Percentiles rank a stretch among this genome's conserved stretches.
Evolutionary conservation across 2,888 invertebrate genomes (phyloP).

Genomic region (Geophilus truncorum): DNA sequence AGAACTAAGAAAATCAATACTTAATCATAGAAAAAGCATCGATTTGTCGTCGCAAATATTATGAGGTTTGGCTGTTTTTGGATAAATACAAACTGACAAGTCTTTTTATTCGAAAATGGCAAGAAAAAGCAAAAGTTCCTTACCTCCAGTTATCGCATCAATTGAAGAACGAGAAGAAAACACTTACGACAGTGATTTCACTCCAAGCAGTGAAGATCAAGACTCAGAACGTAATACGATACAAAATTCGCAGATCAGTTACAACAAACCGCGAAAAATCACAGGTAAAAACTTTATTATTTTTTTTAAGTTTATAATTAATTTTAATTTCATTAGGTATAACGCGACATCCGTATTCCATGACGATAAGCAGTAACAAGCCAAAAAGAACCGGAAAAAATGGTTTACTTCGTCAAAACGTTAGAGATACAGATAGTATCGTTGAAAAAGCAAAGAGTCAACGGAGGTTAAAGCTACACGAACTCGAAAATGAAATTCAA

Average conservation of each 20-base stretch:
- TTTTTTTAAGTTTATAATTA: not conserved
- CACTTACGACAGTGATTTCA: not conserved
- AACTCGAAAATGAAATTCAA: constrained; percentile 31
- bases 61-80: no score
- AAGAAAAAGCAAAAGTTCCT: not conserved
- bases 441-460: not conserved
- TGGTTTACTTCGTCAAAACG: not conserved
- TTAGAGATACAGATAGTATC: not conserved
- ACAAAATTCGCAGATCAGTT: not conserved
- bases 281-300: not conserved
- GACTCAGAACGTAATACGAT: not conserved
- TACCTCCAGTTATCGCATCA: not conserved
- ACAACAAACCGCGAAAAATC: not conserved
- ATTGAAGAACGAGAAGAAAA: not conserved
- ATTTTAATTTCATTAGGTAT: not conserved
- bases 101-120: not conserved
- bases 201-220: not conserved
- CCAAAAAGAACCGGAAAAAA: not conserved
- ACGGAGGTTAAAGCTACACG: constrained; percentile 15
- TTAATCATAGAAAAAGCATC: not conserved
- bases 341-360: not conserved
- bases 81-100: not conserved
- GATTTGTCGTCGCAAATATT: not conserved
- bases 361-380: not conserved
- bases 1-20: not conserved